Conservation (phyloP, 2,113 vertebrate species). For the Sapajus apella region DNA sequence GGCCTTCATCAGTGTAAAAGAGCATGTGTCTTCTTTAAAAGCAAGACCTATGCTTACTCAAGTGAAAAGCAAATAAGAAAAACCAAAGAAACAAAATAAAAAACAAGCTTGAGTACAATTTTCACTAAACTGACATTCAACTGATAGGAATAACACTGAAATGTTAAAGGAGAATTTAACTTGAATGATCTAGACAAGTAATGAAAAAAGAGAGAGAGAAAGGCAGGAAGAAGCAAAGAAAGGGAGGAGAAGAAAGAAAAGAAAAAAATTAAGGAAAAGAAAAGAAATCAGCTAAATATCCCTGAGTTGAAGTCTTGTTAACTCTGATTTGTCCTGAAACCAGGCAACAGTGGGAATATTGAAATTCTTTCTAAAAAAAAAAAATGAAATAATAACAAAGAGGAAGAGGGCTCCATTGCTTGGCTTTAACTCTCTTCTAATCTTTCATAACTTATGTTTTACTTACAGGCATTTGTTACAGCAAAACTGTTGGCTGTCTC, state of each 20-base stretch:
- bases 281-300: slow-evolving; percentile 59
- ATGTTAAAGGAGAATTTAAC: slow-evolving; percentile 68
- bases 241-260: too few species aligned
- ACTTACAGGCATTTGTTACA: slow-evolving; percentile 99
- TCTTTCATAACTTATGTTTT: slow-evolving; percentile 75
- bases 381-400: not conserved
- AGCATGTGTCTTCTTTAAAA: slow-evolving; percentile 69
- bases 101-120: slow-evolving; percentile 73
- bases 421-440: slow-evolving; percentile 59
- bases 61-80: slow-evolving; percentile 60
- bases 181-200: not conserved
- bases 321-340: slow-evolving; percentile 38
- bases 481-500: slow-evolving; percentile 99
- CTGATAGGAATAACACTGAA: slow-evolving; percentile 74
- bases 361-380: slow-evolving; percentile 31
- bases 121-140: slow-evolving; percentile 77
- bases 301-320: slow-evolving; percentile 62
- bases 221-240: not conserved
- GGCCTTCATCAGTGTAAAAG: slow-evolving; percentile 49
- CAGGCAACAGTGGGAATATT: not conserved
- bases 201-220: not conserved
- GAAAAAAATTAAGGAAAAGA: not conserved
- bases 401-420: not conserved
- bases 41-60: slow-evolving; percentile 6
- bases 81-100: slow-evolving; percentile 55